phyloP scores from a whole-genome alignment of 2,113 vertebrate genomes.

The Plestiodon gilberti region DNA sequence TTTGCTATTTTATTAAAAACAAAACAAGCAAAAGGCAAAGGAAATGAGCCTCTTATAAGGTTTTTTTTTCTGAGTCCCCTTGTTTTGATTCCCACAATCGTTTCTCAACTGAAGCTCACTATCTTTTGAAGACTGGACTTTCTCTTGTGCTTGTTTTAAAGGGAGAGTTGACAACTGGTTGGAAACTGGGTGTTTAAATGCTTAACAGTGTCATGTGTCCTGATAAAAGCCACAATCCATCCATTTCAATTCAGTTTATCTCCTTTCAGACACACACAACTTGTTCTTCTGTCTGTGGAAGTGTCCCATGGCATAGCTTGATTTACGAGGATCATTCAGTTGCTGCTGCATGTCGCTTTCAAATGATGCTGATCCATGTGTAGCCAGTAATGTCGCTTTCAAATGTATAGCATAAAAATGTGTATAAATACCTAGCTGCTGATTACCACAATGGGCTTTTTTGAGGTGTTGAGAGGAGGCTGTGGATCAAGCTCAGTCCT shows the following conservation, averaged over 20 bases:
- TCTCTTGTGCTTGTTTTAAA: not conserved
- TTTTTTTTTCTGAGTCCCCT: not conserved
- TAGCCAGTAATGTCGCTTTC: constrained; percentile 13
- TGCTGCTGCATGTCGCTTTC: not conserved
- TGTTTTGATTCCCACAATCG: not conserved
- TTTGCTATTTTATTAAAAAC: not conserved
- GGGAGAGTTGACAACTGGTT: not conserved
- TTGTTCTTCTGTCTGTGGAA: not conserved
- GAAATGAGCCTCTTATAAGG: not conserved
- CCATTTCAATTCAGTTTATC: not conserved
- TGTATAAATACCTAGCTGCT: constrained; percentile 7
- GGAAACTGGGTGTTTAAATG: fast-evolving
- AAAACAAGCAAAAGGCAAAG: fast-evolving
- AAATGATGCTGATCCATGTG: not conserved
- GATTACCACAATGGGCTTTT: constrained; percentile 15
- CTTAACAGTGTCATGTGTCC: not conserved
- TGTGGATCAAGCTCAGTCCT: not conserved
- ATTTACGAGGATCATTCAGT: not conserved
- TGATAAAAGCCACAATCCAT: not conserved
- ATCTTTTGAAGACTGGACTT: not conserved
- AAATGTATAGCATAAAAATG: not conserved
- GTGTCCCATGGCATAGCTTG: not conserved
- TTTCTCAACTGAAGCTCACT: not conserved
- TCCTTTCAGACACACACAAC: constrained; percentile 11
- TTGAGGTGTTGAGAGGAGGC: constrained; percentile 24